Conservation (phyloP, 1,140 invertebrate genomes). For the Colletes latitarsis region DNA sequence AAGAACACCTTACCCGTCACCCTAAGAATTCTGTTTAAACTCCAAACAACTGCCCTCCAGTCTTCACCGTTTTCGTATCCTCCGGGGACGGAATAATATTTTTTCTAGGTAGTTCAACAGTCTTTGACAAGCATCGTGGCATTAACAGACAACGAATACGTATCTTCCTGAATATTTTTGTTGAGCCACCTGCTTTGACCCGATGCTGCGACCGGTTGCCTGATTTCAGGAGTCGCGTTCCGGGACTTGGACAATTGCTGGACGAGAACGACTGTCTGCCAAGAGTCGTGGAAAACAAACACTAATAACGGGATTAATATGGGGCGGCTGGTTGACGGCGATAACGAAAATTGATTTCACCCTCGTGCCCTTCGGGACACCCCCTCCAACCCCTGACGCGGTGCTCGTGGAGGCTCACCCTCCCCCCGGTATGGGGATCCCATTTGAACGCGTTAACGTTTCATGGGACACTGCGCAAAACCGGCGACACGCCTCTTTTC, state of each 20-base stretch:
- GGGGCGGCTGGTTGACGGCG: conserved; percentile 72
- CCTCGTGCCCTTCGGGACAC: conserved; percentile 46
- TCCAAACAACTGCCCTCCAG: not conserved
- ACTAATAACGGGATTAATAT: conserved; percentile 74
- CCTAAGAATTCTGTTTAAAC: not conserved
- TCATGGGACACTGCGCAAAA: conserved; percentile 74
- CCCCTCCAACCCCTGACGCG: conserved; percentile 20
- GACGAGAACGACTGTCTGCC: conserved; percentile 8
- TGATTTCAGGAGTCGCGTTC: not conserved
- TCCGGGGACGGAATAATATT: not conserved
- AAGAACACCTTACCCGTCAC: conserved; percentile 14
- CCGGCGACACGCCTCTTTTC: conserved; percentile 67
- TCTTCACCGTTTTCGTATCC: not conserved
- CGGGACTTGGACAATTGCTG: conserved; percentile 7
- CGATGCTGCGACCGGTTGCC: too few species aligned
- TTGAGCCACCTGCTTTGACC: too few species aligned
- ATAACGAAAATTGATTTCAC: conserved; percentile 79
- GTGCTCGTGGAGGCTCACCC: conserved; percentile 15
- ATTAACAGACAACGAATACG: too few species aligned
- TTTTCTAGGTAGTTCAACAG: too few species aligned
- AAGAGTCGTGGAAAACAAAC: conserved; percentile 62
- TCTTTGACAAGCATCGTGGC: too few species aligned
- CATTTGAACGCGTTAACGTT: conserved; percentile 67
- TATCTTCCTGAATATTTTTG: too few species aligned
- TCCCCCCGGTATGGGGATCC: conserved; percentile 41